Evolutionary conservation across 2,113 vertebrate genomes (phyloP).

Genomic region (Mungos mungo): DNA sequence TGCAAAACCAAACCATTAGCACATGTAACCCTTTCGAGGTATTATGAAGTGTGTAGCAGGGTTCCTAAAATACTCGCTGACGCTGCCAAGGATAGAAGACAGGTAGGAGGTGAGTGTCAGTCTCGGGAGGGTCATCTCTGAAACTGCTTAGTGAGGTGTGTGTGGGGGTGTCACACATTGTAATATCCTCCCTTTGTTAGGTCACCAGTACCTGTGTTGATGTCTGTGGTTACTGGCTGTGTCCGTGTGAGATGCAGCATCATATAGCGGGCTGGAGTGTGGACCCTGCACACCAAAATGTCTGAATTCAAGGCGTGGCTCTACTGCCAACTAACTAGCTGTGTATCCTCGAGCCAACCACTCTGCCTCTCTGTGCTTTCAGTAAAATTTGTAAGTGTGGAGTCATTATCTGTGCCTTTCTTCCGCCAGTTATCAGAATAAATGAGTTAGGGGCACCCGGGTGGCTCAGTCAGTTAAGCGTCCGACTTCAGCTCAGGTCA

Average conservation of each 20-base stretch:
- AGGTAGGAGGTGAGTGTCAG: rapidly evolving
- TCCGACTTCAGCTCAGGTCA: no score
- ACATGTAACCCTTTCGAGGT: conserved; percentile 35
- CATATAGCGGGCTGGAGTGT: neutral
- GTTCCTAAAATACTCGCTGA: neutral
- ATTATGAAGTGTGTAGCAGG: neutral
- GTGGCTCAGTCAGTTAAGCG: no score
- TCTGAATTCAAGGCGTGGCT: neutral
- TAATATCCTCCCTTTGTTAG: neutral
- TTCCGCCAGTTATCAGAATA: neutral
- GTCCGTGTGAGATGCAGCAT: neutral
- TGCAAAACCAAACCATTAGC: conserved; percentile 36
- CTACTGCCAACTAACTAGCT: neutral
- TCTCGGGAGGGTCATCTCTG: neutral
- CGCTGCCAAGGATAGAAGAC: neutral
- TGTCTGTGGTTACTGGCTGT: neutral
- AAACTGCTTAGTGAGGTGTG: neutral
- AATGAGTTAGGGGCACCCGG: neutral
- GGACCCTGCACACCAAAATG: neutral
- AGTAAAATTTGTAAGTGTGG: neutral
- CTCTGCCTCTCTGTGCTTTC: neutral
- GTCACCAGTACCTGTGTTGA: neutral
- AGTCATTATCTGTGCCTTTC: neutral
- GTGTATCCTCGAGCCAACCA: neutral
- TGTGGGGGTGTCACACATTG: no score